Evolutionary conservation across 2,797 vertebrate genomes (phyloP).

Genomic region (Danio aesculapii): DNA sequence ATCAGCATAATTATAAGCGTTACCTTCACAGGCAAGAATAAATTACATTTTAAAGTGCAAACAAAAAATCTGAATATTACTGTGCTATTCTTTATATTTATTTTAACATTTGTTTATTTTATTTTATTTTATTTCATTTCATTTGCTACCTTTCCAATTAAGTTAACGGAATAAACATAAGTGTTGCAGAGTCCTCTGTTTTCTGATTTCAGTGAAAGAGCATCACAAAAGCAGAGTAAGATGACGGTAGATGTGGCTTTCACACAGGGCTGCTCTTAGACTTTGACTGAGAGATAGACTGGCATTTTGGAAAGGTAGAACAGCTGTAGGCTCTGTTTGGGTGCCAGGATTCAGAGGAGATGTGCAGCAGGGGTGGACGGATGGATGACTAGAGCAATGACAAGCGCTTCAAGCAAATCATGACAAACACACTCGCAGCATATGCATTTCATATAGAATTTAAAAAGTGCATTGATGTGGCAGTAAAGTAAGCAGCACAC

Average conservation of each 20-base stretch:
- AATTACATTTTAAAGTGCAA: background rate
- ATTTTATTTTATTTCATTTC: too few species aligned
- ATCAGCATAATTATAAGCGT: background rate
- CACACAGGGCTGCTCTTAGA: conserved; percentile 21
- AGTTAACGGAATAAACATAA: too few species aligned
- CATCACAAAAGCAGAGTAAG: background rate
- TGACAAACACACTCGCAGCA: conserved; percentile 65
- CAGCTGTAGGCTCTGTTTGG: conserved; percentile 49
- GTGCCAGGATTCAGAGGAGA: conserved; percentile 38
- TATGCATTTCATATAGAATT: conserved; percentile 58
- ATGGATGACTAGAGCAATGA: conserved; percentile 64
- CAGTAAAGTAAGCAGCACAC: conserved; percentile 34
- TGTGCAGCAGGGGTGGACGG: conserved; percentile 52
- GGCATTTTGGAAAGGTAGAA: conserved; percentile 52
- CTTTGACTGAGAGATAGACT: conserved; percentile 50
- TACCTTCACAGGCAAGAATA: background rate
- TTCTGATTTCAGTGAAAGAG: background rate
- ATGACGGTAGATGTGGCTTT: conserved; percentile 13
- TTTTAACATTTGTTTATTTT: too few species aligned
- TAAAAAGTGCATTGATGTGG: conserved; percentile 52
- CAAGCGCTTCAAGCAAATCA: conserved; percentile 64
- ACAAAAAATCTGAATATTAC: too few species aligned
- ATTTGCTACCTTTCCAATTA: too few species aligned
- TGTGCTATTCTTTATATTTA: too few species aligned
- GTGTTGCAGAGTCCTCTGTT: too few species aligned